Base-by-base conservation (phyloP, 2,888 invertebrate genomes). In the Agriopis leucophaearia region DNA sequence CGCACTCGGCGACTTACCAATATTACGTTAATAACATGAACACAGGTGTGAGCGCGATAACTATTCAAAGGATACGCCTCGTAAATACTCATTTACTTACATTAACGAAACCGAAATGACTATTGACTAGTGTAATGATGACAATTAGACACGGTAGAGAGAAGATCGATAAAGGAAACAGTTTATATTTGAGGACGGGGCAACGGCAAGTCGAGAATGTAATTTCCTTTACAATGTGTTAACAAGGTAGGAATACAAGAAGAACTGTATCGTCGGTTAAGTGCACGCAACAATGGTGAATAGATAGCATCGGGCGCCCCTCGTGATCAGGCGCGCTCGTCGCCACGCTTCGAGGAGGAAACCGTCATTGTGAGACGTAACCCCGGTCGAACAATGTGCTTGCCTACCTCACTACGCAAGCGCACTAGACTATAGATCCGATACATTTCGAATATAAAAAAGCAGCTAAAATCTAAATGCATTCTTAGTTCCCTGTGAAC, bases 151-250 rank as follows among this genome's bases (percentile, higher is more conserved):
- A 88, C 84, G 91, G 81, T 84, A 85, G 81, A 87, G 81, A 80
- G 88, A 87, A 87, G 89, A 88, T 91, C 88, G 88, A 90, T 90
- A 91, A 88, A 90, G 88, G 88, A 90, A 89, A 87, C 84, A 81
- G 82, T 50, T 50, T 38, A 58, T 85, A 85, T 87, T 88, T 84
- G 88, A 85, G 83, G 85, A 83, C 78, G 81, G 79, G 81, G 83
- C 82, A 86, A 85, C 83, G 85, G 86, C 88, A 87, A 83, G 86
- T 88, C 87, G 90, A 90, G 89, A 91, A 91, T 88, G 90, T 92
- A 91, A 92, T 93, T 93, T 92, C 91, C 92, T 90, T 87, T 89
- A 92, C 91, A 89, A 91, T 88, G 91, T 93, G 93, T 92, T 93
- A 94, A 93, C 93, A 93, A 93, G 92, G 85, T 82, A 84, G 84